Evolutionary conservation across 2,113 vertebrate genomes (phyloP).

Genomic region (Pan troglodytes): NHGRI_mPanTro3-v2.1_pri NC_072416.2:31496501-31497000

Average conservation of each 20-base stretch:
- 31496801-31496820: background rate
- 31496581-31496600: background rate
- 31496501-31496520: background rate
- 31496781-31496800: background rate
- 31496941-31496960: background rate
- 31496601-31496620: constrained; percentile 31
- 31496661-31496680: background rate
- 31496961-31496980: background rate
- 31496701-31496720: background rate
- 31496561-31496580: background rate
- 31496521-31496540: background rate
- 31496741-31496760: background rate
- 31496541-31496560: background rate
- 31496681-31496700: background rate
- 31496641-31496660: constrained; percentile 3
- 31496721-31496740: background rate
- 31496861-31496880: background rate
- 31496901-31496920: background rate
- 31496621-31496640: constrained; percentile 25
- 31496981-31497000: constrained; percentile 6
- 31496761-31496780: background rate
- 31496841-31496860: background rate
- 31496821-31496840: background rate
- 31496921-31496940: background rate
- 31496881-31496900: background rate